Evolutionary conservation across 2,797 vertebrate species (phyloP).

Genomic region (Octomys mimax): DNA sequence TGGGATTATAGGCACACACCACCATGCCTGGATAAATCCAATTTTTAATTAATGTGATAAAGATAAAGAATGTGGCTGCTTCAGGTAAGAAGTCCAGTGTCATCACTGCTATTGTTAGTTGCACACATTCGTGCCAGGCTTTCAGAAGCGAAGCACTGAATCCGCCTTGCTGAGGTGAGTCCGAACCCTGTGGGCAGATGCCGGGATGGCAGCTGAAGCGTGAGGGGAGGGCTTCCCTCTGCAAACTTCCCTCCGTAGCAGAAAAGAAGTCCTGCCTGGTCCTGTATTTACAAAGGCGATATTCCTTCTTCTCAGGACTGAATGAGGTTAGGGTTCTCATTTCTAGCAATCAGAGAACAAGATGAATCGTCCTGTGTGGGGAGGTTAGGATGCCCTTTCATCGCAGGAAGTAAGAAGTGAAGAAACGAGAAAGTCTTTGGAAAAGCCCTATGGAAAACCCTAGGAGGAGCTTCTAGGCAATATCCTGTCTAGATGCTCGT

Average conservation of each 20-base stretch:
- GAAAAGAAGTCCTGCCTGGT: not conserved
- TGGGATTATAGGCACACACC: not conserved
- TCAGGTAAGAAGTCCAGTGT: not conserved
- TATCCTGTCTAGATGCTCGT: not conserved
- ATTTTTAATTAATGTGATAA: constrained; percentile 21
- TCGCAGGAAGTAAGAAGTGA: not conserved
- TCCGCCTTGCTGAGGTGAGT: not conserved
- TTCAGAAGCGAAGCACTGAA: not conserved
- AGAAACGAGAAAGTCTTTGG: not conserved
- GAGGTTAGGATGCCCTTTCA: not conserved
- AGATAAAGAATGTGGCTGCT: not conserved
- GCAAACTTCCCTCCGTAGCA: not conserved
- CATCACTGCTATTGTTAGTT: not conserved
- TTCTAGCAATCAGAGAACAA: not conserved
- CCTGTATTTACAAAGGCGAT: not conserved
- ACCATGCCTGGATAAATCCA: not conserved
- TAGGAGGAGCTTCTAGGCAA: not conserved
- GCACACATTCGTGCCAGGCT: not conserved
- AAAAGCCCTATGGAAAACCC: not conserved
- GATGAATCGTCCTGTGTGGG: not conserved
- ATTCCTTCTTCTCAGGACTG: not conserved
- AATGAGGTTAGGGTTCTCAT: not conserved
- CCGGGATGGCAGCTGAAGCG: not conserved
- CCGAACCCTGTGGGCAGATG: too few species aligned
- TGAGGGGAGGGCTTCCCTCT: not conserved